Evolutionary conservation across 1,140 invertebrate genomes (phyloP), one percentile per base, ranked within the genome.

Genomic region (Latrodectus geometricus): DNA sequence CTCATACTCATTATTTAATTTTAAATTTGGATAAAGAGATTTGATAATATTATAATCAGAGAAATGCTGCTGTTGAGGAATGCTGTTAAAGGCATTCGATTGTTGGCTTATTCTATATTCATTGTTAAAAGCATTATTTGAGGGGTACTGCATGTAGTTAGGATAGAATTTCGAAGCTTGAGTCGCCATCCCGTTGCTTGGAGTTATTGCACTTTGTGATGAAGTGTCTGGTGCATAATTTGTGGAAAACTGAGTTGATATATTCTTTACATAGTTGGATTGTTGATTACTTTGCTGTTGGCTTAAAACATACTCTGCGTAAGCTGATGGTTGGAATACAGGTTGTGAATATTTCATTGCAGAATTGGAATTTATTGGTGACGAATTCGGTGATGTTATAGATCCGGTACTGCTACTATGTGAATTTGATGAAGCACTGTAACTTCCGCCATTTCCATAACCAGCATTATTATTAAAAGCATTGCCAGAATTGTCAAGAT

Each of bases 101-200:
- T 85, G 74, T 14, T 85, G 74, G 35, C 3, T 70, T 15, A 50
- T 7, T 8, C 21, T 56, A 52, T n/a, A 56, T 12, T 54, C 35
- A 48, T 72, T 56, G 9, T n/a, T 75, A 23, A 49, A 83, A 54
- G 74, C 23, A 72, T 70, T 77, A 72, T 70, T 77, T 11, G 20
- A 48, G 8, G 74, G 50, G 77, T 77, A 68, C 50, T 75, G 83
- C n/a, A 77, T 73, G 11, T 85, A 77, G 7, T 77, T 50, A n/a
- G 65, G n/a, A 54, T 75, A 73, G 0, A 35, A n/a, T 52, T 84
- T 84, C 12, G 81, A 84, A 49, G 81, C 81, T 54, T 84, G 70
- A 8, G 72, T 23, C 35, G 52, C 7, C 73, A 84, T 75, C 14
- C 11, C 50, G 9, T 9, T 12, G 21, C 12, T 69, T 0, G 21